Percentiles rank a stretch among this genome's conserved stretches.
Evolutionary conservation across 2,113 vertebrate species (phyloP).

Genomic region (Cryptotis parvus): DNA sequence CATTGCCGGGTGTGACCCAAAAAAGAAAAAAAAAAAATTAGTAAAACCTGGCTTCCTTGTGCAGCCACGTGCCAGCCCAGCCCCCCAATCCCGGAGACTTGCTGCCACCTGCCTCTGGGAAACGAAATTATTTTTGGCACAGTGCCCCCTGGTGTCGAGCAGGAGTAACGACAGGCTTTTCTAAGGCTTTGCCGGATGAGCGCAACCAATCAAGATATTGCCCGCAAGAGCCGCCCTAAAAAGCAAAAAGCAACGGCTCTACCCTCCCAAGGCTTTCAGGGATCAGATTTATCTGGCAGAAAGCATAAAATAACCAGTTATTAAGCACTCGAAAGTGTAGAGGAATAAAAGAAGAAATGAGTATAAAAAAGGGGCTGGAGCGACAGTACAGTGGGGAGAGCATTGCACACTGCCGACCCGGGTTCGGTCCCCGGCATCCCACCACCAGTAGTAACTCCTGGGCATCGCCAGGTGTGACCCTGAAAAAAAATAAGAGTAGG

Average conservation of each 20-base stretch:
- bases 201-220: background rate
- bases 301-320: background rate
- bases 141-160: background rate
- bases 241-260: background rate
- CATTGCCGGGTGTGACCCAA: too few relatives aligned
- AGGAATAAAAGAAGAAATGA: too few relatives aligned
- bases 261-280: background rate
- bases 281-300: background rate
- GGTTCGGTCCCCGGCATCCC: too few relatives aligned
- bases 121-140: background rate
- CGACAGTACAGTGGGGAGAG: too few relatives aligned
- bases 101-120: background rate
- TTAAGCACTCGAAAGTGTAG: background rate
- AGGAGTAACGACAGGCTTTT: constrained; percentile 29
- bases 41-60: background rate
- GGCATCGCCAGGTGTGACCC: too few relatives aligned
- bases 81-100: too few relatives aligned
- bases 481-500: too few relatives aligned
- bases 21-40: background rate
- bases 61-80: background rate
- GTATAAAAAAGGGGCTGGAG: too few relatives aligned
- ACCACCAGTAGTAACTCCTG: too few relatives aligned
- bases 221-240: too few relatives aligned
- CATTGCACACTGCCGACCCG: too few relatives aligned
- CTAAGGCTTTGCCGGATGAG: too few relatives aligned